Evolutionary conservation across 2,797 vertebrate species (phyloP), one percentile per base, ranked within the genome.

Genomic region (Diplodus sargus): DNA sequence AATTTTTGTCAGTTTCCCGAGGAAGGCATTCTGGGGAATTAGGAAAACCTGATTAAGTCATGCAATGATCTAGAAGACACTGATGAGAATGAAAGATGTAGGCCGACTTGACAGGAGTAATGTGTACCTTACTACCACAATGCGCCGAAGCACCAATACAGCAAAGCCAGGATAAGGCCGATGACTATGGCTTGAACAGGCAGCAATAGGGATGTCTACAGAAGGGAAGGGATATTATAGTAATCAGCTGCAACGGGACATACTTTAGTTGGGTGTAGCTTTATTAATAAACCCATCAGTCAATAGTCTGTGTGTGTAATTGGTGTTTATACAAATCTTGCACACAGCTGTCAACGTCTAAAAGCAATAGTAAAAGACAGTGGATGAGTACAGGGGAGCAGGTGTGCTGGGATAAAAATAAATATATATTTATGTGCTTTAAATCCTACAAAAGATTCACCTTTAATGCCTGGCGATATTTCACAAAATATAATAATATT

Each of bases 121-220:
- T 95, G 90, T 97, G 97, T 99, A 99, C 98, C 98, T 99, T 97
- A 96, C 98, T 99, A 99, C 98, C 98, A 99, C 97, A 99, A 97
- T 95, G 97, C 97, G 95, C 97, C 96, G 97, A 97, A 98, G 97
- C 97, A 99, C 98, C 98, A 99, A 96, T 95, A 97, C 97, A 99
- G 97, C 97, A 98, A 97, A 97, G 97, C 98, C 98, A 99, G 97
- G 97, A 98, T 95, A 96, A 99, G 97, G 96, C 98, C 96, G 96
- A 97, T 96, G 97, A 97, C 96, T 96, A 98, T 94, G 96, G 97
- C 97, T 97, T 98, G 98, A 97, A 98, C 96, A 93, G 98, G 97
- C 96, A 97, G 97, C 97, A 97, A 97, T 95, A 97, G 95, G 96
- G 97, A 96, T 89, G 97, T 97, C 98, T 99, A 96, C 90, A 96